Conservation (phyloP, 2,888 invertebrate species). For the Sycophila texana region DNA sequence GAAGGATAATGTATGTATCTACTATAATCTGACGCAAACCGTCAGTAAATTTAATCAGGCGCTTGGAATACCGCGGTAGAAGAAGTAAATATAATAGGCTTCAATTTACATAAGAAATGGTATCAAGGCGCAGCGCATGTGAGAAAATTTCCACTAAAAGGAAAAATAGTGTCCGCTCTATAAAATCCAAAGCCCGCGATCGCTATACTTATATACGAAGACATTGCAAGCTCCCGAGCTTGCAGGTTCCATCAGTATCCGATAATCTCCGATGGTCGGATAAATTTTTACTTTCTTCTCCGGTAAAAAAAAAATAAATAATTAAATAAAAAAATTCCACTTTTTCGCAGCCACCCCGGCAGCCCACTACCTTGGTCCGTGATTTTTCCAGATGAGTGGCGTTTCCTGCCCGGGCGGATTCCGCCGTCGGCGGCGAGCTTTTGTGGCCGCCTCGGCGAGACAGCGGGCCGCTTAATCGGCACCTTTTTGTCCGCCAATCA, state of each 20-base stretch:
- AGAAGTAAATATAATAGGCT: too few relatives aligned
- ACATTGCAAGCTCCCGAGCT: background rate
- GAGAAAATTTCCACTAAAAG: too few relatives aligned
- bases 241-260: background rate
- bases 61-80: too few relatives aligned
- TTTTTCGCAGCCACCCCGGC: background rate
- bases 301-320: background rate
- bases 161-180: too few relatives aligned
- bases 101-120: too few relatives aligned
- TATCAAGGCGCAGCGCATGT: too few relatives aligned
- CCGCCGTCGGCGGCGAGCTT: slow-evolving; percentile 59
- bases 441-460: slow-evolving; percentile 64
- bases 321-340: background rate
- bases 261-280: background rate
- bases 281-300: background rate
- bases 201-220: too few relatives aligned
- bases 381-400: slow-evolving; percentile 72
- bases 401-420: slow-evolving; percentile 69
- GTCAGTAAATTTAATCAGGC: background rate
- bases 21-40: background rate
- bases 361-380: slow-evolving; percentile 67
- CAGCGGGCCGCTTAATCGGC: slow-evolving; percentile 65
- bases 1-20: background rate
- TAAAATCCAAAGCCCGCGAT: too few relatives aligned
- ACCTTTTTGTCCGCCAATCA: slow-evolving; percentile 74